Evolutionary conservation across 1,140 invertebrate genomes (phyloP), one percentile per base, ranked within the genome.

Genomic region (Eubasilissa regina): DNA sequence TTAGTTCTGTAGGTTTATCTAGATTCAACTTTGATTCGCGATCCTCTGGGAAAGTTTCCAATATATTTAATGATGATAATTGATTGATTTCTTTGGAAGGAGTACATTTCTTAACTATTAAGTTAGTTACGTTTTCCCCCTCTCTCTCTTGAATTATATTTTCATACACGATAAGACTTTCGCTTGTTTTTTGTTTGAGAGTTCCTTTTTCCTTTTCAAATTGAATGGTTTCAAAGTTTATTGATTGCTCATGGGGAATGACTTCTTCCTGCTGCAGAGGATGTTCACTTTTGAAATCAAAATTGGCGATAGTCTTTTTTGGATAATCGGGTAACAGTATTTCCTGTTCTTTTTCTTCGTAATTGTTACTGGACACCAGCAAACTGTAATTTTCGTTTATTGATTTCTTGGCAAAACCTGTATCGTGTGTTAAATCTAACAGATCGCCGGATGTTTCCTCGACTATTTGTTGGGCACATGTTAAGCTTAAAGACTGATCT

Each of bases 151-250:
- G 84, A 35, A 83, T 75, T 9, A 88, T 84, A 51, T 85, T 85
- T 82, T 90, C 85, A 11, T 85, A 85, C 10, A 91, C 81, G 19
- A 87, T 84, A 15, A 92, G 78, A 80, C 89, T 87, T 84, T 91
- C 89, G 25, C 90, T 89, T 45, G 87, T 85, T 25, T 87, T 83
- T 82, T 87, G 87, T 81, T 88, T 84, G 72, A 89, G 82, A 77
- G 81, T 87, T 4, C 90, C 91, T 21, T 85, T 84, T 35, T 81
- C 83, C 56, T 83, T 81, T 25, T 81, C 55, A 9, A 86, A 84
- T 13, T 44, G 11, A 84, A 85, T 75, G 3, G 75, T 66, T 21
- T 83, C 77, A 0, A 91, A 81, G 48, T 87, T 84, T 70, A 83
- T 84, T 35, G 87, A 66, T 81, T 12, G 80, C 79, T 74, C 84